A percentile compares a stretch with the other conserved stretches of the same genome.
Conservation (phyloP, 2,797 vertebrate genomes). For the Danio kyathit region DNA sequence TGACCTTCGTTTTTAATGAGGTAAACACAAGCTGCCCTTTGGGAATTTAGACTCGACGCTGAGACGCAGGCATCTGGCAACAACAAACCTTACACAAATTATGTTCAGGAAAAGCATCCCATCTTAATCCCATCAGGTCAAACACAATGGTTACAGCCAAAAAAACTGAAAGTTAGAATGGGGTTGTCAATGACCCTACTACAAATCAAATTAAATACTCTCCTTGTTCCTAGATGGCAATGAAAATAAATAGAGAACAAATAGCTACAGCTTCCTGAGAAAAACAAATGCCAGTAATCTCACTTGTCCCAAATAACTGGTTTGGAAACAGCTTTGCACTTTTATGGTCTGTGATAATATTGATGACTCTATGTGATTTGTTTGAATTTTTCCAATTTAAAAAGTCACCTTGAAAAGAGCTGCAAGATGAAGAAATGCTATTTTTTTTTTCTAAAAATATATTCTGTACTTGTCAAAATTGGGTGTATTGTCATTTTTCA, state of each 20-base stretch:
- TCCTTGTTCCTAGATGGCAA: background rate
- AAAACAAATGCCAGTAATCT: background rate
- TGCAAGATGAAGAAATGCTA: background rate
- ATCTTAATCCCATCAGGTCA: background rate
- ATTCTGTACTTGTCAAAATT: background rate
- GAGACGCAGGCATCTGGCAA: constrained; percentile 55
- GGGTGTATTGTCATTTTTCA: background rate
- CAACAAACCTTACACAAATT: constrained; percentile 44
- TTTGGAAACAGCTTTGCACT: background rate
- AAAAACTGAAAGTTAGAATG: background rate
- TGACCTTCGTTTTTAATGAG: constrained; percentile 62
- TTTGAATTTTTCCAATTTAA: background rate
- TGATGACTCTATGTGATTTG: background rate
- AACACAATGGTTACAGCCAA: background rate
- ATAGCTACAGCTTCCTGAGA: background rate
- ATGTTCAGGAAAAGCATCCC: constrained; percentile 14
- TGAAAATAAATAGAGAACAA: background rate
- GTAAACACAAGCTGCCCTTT: constrained; percentile 54
- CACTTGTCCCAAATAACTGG: background rate
- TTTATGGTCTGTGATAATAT: background rate
- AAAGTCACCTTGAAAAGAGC: background rate
- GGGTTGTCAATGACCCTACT: background rate
- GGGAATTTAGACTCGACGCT: constrained; percentile 34
- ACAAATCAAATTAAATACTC: background rate
- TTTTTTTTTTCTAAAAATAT: background rate